These are phyloP conservation scores for Pao palembangensis DNA, from an alignment of 2,113 vertebrate genomes.

Conservation along the genomic window DNA sequence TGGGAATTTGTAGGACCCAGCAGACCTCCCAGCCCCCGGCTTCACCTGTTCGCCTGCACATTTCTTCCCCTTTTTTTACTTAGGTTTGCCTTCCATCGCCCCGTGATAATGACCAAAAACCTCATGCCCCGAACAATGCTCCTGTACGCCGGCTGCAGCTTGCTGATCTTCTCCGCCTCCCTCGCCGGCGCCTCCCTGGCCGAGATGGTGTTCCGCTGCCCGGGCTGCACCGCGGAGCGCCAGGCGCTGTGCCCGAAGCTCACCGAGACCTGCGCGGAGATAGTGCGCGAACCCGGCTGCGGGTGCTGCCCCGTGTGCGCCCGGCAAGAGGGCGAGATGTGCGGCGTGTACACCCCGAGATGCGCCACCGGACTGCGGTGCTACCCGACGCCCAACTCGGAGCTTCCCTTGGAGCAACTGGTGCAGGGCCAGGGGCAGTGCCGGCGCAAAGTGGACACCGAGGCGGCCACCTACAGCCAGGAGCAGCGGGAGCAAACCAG, in stretches of 20 bases:
- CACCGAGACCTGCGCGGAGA: conserved; percentile 78
- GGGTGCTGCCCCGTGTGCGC: conserved; percentile 89
- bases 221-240: conserved; percentile 83
- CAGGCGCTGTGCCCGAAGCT: conserved; percentile 75
- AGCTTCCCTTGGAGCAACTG: conserved; percentile 88
- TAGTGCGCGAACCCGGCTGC: conserved; percentile 87
- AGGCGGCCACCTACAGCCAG: conserved; percentile 66
- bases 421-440: conserved; percentile 87
- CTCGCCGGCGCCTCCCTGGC: conserved; percentile 56
- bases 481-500: conserved; percentile 76
- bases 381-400: conserved; percentile 86
- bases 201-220: conserved; percentile 90
- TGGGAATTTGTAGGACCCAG: conserved; percentile 74
- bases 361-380: conserved; percentile 87
- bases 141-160: conserved; percentile 57
- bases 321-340: conserved; percentile 79
- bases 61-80: conserved; percentile 48
- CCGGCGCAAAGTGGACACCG: conserved; percentile 80
- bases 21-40: conserved; percentile 55
- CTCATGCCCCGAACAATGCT: conserved; percentile 54
- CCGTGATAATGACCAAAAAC: conserved; percentile 33
- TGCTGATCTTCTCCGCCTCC: conserved; percentile 63
- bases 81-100: conserved; percentile 52
- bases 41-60: conserved; percentile 74
- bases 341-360: conserved; percentile 90